Base-by-base conservation (phyloP, 1,140 invertebrate genomes). In the Orius laevigatus region DNA sequence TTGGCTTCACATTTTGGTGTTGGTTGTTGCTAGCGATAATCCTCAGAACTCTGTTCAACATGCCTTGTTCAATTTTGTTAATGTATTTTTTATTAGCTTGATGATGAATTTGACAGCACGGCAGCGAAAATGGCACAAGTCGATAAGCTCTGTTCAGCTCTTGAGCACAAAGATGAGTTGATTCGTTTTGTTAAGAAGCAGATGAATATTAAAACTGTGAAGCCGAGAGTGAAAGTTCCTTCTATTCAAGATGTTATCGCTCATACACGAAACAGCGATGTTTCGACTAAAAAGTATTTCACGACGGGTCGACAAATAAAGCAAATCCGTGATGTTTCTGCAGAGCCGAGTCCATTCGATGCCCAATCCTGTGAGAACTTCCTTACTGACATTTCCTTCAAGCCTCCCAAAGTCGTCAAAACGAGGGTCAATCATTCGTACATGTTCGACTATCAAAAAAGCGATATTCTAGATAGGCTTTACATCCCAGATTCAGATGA, bases 181-280 rank as follows among this genome's bases (percentile, higher is more conserved):
- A 45, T 45, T 19, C 8, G 19, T 31, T n/a, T 12, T 9, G 43
- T 45, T 3, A 45, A 31, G n/a, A 45, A 45, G 25, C 43, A 45
- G n/a, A 12, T 45, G 11, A 25, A 16, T n/a, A 19, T 45, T 9
- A 45, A 31, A 33, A 19, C 43, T 3, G 19, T 31, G 3, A 9
- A 32, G 19, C 25, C 19, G n/a, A 45, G 15, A 45, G 43, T 45
- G 10, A 45, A 45, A 32, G 19, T 32, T 3, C 43, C 43, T 10
- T 12, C 43, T 5, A 12, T 45, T 10, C 11, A 10, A 25, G 43
- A 45, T 32, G 3, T 18, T 4, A 31, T 45, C 5, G 15, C 10
- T 16, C 43, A 45, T 16, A 45, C 43, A 5, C 25, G 25, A 18
- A 32, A 45, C 25, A 31, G 20, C n/a, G 15, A 25, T 2, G 12